phyloP scores from a whole-genome alignment of 2,888 invertebrate genomes.

The Zygaena filipendulae region DNA sequence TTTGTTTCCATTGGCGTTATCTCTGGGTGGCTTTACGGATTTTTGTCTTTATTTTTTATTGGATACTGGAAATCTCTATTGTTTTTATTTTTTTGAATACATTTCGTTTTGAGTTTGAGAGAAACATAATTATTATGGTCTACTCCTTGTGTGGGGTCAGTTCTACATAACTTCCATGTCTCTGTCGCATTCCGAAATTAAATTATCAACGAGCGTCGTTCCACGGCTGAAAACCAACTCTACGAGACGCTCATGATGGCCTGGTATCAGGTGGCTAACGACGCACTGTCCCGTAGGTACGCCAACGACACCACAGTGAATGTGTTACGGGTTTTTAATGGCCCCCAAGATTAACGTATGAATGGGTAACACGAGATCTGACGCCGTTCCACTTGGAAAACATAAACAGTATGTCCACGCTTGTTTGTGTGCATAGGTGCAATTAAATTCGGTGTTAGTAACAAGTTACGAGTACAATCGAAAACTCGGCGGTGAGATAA shows the following conservation, averaged over 20 bases:
- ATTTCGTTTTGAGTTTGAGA: no score
- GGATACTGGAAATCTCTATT: no score
- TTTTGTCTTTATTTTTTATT: slow-evolving; percentile 19
- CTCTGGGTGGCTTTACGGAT: slow-evolving; percentile 58
- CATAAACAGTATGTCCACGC: slow-evolving; percentile 49
- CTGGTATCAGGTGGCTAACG: slow-evolving; percentile 62
- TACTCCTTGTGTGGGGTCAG: no score
- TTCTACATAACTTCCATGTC: slow-evolving; percentile 22
- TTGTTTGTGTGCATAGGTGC: slow-evolving; percentile 34
- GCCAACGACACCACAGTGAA: slow-evolving; percentile 32
- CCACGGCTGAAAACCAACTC: slow-evolving; percentile 28
- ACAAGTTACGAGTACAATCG: no score
- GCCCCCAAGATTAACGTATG: slow-evolving; percentile 55
- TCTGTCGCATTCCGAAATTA: slow-evolving; percentile 31
- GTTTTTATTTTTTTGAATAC: no score
- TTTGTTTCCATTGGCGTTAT: slow-evolving; percentile 58
- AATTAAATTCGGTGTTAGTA: slow-evolving; percentile 53
- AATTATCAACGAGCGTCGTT: slow-evolving; percentile 28
- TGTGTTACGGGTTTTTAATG: slow-evolving; percentile 60
- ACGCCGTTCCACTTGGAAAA: slow-evolving; percentile 39
- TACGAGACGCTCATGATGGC: slow-evolving; percentile 41
- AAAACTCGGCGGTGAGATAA: no score
- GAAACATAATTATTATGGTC: no score
- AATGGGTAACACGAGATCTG: slow-evolving; percentile 60
- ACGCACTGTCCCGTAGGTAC: slow-evolving; percentile 61